Percentiles rank a stretch among this genome's conserved stretches.
Evolutionary conservation across 2,888 invertebrate genomes (phyloP).

Genomic region (Rhaphigaster nebulosa): DNA sequence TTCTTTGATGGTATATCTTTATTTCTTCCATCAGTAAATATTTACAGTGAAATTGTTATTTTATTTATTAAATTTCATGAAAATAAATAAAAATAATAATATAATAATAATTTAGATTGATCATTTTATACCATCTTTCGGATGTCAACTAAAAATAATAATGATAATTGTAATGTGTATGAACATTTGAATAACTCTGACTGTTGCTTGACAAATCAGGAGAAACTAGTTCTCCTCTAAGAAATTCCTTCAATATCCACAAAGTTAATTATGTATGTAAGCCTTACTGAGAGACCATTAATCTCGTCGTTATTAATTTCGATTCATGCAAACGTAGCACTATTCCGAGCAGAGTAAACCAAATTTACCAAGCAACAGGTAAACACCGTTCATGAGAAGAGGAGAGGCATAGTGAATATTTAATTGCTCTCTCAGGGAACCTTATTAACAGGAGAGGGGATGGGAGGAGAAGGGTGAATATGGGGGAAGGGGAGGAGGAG

Average conservation of each 20-base stretch:
- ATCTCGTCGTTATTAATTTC: background rate
- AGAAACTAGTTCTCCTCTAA: background rate
- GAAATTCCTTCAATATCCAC: background rate
- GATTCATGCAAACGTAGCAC: background rate
- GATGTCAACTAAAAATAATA: no score
- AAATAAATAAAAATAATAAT: no score
- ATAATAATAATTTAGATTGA: no score
- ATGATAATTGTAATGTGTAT: no score
- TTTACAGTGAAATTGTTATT: no score
- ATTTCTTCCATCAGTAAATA: no score
- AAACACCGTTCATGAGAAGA: conserved; percentile 31
- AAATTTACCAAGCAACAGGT: conserved; percentile 11
- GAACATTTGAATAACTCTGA: no score
- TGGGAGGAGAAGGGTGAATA: background rate
- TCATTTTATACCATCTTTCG: no score
- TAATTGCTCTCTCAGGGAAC: conserved; percentile 19
- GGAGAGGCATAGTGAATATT: conserved; percentile 17
- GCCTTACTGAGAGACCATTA: background rate
- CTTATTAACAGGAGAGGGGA: background rate
- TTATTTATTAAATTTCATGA: no score
- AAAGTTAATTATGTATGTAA: background rate
- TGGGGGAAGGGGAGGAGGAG: background rate
- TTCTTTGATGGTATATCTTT: no score
- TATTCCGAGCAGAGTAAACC: background rate
- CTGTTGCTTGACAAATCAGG: no score